Evolutionary conservation across 1,140 invertebrate genomes (phyloP).

Genomic region (Atta colombica): DNA sequence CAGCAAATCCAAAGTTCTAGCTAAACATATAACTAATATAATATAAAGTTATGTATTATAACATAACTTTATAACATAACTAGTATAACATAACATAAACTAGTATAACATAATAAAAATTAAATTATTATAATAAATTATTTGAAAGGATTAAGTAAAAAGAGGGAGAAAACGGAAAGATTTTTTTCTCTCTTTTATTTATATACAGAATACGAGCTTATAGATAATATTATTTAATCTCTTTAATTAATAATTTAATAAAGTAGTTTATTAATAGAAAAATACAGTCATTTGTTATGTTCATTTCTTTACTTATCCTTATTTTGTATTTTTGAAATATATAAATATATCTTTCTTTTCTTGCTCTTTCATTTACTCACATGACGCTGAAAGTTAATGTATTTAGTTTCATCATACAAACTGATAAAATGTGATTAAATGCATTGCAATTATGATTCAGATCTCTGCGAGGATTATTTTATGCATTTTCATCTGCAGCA

Average conservation of each 20-base stretch:
- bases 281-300: neutral
- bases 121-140: neutral
- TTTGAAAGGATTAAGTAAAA: slow-evolving; percentile 1
- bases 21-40: no score
- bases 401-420: slow-evolving; percentile 20
- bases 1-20: neutral
- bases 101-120: neutral
- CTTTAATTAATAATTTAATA: slow-evolving; percentile 43
- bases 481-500: slow-evolving; percentile 75
- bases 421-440: neutral
- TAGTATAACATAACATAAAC: neutral
- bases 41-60: no score
- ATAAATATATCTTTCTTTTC: neutral
- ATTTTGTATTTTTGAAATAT: slow-evolving; percentile 3
- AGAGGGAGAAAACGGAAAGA: slow-evolving; percentile 10
- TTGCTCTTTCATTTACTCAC: neutral
- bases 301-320: neutral
- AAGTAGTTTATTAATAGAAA: slow-evolving; percentile 17
- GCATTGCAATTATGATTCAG: slow-evolving; percentile 14
- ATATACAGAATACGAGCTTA: neutral
- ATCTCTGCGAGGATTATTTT: slow-evolving; percentile 53
- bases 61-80: no score
- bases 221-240: neutral
- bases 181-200: neutral
- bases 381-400: neutral